Percentiles rank a stretch among this genome's conserved stretches.
Evolutionary conservation across 1,140 invertebrate species (phyloP).

Genomic region (Lasioglossum albipes): DNA sequence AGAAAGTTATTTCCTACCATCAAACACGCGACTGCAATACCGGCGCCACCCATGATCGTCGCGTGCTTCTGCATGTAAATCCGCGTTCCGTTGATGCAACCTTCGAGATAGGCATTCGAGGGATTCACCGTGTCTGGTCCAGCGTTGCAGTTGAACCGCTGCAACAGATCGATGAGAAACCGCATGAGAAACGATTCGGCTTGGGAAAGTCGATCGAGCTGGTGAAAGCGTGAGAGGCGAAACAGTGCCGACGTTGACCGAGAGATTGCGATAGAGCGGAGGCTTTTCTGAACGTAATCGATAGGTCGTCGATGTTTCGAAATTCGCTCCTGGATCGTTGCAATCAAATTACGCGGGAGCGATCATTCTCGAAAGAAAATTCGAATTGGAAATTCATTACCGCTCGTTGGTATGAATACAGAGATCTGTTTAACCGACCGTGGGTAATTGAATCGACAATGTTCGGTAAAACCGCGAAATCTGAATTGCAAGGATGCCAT

Average conservation of each 20-base stretch:
- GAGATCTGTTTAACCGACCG: background rate
- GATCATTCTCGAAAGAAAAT: background rate
- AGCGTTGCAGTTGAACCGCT: constrained; percentile 84
- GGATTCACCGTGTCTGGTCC: constrained; percentile 79
- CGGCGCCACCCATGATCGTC: constrained; percentile 88
- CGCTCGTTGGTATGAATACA: background rate
- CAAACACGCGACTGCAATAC: constrained; percentile 89
- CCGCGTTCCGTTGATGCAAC: constrained; percentile 86
- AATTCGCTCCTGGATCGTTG: constrained; percentile 11
- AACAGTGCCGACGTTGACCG: constrained; percentile 26
- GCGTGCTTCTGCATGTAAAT: constrained; percentile 89
- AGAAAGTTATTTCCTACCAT: constrained; percentile 81
- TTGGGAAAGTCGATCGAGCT: constrained; percentile 63
- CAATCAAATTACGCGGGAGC: background rate
- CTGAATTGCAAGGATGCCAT: background rate
- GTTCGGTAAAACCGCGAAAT: too few species aligned
- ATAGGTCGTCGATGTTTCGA: constrained; percentile 17
- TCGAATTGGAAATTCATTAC: background rate
- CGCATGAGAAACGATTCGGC: constrained; percentile 46
- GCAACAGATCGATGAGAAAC: constrained; percentile 62
- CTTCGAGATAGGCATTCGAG: constrained; percentile 85
- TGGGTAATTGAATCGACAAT: background rate
- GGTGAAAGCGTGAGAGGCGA: too few species aligned
- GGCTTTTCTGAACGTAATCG: constrained; percentile 34
- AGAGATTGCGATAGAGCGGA: constrained; percentile 35